Percentiles rank a stretch among this genome's conserved stretches.
These are phyloP conservation scores for Pomatorhinus ruficollis DNA, from an alignment of 2,113 vertebrate genomes.

Conservation along the genomic window DNA sequence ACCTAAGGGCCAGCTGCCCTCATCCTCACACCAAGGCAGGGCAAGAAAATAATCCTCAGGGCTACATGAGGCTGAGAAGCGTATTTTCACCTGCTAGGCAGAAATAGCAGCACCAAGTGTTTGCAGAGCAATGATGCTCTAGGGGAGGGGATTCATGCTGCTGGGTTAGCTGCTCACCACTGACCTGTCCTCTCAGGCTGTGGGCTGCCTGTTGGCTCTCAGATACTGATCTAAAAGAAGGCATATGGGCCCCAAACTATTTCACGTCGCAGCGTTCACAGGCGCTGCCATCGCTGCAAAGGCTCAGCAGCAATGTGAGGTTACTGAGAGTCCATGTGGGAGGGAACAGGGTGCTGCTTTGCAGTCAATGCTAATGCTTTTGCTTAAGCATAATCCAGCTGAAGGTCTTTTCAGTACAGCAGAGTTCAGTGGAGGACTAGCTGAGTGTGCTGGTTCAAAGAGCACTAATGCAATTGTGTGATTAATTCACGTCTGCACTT, in stretches of 20 bases:
- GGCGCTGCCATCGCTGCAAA: not conserved
- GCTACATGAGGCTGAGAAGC: not conserved
- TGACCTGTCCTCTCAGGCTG: not conserved
- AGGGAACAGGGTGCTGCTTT: not conserved
- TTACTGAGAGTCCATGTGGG: accelerated
- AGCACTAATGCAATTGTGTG: conserved; percentile 48
- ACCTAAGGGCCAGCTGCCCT: not conserved
- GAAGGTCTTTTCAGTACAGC: conserved; percentile 28
- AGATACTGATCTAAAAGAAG: not conserved
- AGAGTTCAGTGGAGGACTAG: conserved; percentile 29
- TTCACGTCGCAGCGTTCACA: not conserved
- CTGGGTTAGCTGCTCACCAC: not conserved
- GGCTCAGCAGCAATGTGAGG: not conserved
- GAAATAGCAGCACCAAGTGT: not conserved
- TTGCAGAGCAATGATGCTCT: not conserved
- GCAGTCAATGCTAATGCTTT: not conserved
- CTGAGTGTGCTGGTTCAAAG: conserved; percentile 20
- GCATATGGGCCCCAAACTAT: not conserved
- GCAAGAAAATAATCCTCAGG: not conserved
- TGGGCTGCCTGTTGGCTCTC: not conserved
- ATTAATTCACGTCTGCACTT: not conserved
- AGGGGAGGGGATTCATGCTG: not conserved
- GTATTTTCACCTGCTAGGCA: not conserved
- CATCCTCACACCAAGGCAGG: not conserved
- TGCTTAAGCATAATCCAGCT: conserved; percentile 24